Conservation (phyloP, 2,888 invertebrate species). For the Omphaloscelis lunosa region DNA sequence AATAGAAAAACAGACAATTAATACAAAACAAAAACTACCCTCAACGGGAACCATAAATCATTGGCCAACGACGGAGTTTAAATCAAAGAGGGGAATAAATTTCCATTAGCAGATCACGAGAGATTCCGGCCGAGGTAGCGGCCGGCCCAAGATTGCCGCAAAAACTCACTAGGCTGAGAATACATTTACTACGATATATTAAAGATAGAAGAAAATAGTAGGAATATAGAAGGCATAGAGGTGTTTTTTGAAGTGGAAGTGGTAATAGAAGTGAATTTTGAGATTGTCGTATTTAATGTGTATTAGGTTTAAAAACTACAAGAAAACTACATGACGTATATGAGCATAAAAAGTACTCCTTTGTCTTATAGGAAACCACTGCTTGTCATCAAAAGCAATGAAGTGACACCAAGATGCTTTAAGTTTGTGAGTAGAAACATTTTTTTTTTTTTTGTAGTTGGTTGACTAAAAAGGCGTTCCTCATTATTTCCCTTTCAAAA, state of each 20-base stretch:
- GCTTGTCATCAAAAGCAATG: not conserved
- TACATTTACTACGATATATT: slow-evolving; percentile 43
- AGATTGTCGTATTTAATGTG: not conserved
- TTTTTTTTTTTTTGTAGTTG: too few relatives aligned
- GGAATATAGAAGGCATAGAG: slow-evolving; percentile 22
- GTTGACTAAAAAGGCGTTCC: not conserved
- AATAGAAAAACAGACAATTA: not conserved
- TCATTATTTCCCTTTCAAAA: not conserved
- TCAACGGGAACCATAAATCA: slow-evolving; percentile 71
- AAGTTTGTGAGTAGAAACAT: not conserved
- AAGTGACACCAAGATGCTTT: not conserved
- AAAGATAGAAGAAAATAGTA: not conserved
- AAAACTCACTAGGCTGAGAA: slow-evolving; percentile 60
- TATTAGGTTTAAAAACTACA: not conserved
- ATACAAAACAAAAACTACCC: slow-evolving; percentile 52
- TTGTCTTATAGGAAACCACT: not conserved
- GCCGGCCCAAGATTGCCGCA: slow-evolving; percentile 56
- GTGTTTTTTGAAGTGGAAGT: not conserved
- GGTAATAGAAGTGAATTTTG: not conserved
- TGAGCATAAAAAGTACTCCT: not conserved
- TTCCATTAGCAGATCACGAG: slow-evolving; percentile 74
- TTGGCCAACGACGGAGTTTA: slow-evolving; percentile 70
- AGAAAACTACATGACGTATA: not conserved
- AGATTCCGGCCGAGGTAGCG: slow-evolving; percentile 67
- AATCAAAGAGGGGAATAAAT: slow-evolving; percentile 77